These are phyloP conservation scores for Siniperca obscura DNA, from an alignment of 2,797 vertebrate species.

Conservation along the genomic window DNA sequence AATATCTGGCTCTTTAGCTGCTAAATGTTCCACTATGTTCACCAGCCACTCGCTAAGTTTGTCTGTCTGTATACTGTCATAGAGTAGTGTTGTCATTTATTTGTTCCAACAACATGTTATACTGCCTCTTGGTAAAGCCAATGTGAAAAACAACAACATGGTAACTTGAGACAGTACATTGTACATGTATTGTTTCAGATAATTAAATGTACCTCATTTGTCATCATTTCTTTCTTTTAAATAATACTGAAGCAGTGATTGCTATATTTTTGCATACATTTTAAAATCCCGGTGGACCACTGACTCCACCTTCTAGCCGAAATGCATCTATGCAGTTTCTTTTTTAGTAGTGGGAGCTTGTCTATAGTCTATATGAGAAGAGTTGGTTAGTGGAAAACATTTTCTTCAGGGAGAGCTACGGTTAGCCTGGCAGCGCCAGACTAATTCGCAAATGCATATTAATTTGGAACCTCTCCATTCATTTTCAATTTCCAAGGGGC, in stretches of 20 bases:
- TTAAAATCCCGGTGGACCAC: background rate
- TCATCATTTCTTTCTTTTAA: background rate
- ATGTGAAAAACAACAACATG: conserved; percentile 1
- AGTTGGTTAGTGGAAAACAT: background rate
- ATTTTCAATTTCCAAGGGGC: too few relatives aligned
- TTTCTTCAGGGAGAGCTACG: background rate
- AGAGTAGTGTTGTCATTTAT: background rate
- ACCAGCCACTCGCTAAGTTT: background rate
- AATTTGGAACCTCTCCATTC: too few relatives aligned
- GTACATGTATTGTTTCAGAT: background rate
- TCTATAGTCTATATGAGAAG: conserved; percentile 2
- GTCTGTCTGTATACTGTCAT: background rate
- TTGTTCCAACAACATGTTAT: background rate
- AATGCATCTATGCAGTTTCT: conserved; percentile 6
- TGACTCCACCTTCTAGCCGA: background rate
- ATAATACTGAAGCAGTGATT: background rate
- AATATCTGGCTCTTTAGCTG: background rate
- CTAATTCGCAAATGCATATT: too few relatives aligned
- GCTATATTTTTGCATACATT: background rate
- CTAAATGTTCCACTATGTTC: background rate
- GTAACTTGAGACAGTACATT: background rate
- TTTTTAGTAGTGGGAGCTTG: background rate
- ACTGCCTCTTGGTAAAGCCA: background rate
- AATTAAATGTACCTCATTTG: background rate
- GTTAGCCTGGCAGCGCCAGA: too few relatives aligned